phyloP scores from a whole-genome alignment of 2,113 vertebrate genomes.

The Propithecus coquereli region DNA sequence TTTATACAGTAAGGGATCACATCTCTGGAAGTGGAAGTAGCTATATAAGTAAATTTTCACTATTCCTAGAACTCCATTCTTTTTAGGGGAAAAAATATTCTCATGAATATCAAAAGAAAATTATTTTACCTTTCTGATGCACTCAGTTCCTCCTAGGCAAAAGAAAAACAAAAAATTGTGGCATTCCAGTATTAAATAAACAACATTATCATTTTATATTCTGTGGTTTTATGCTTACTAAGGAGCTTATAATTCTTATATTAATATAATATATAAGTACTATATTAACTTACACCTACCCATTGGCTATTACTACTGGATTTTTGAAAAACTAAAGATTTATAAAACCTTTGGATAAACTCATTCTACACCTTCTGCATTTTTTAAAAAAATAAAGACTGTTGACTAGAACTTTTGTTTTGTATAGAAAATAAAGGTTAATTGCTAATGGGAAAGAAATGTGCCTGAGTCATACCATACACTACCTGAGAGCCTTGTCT shows the following conservation, averaged over 20 bases:
- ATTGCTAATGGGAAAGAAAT: neutral
- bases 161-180: neutral
- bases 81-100: neutral
- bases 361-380: neutral
- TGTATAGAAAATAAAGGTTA: neutral
- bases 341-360: neutral
- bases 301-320: neutral
- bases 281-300: neutral
- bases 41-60: neutral
- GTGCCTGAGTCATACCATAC: neutral
- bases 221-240: neutral
- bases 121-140: conserved; percentile 18
- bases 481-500: neutral
- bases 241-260: neutral
- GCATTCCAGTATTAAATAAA: conserved; percentile 10
- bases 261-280: neutral
- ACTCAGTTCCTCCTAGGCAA: neutral
- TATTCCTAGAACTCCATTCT: neutral
- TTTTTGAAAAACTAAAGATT: neutral
- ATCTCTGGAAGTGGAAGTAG: neutral
- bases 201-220: neutral
- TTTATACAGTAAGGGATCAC: neutral
- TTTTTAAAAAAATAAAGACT: neutral
- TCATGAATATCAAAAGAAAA: neutral
- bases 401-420: neutral